These are phyloP conservation scores for Lagopus leucura DNA, from an alignment of 2,113 vertebrate species.

Conservation along the genomic window DNA sequence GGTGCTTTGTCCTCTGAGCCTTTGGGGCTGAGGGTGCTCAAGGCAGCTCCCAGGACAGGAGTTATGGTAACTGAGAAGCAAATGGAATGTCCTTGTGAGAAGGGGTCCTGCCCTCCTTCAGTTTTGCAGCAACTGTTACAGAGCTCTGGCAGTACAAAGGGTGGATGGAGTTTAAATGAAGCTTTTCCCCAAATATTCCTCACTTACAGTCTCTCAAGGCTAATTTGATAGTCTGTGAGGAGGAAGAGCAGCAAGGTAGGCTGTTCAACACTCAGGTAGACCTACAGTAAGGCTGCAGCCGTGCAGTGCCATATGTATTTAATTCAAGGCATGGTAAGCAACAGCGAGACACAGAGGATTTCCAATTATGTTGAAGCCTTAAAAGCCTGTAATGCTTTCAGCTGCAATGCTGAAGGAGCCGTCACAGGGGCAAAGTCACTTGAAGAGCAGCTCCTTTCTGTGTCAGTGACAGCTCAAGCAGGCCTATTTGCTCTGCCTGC, in stretches of 20 bases:
- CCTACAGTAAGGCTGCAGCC: neutral
- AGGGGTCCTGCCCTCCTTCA: neutral
- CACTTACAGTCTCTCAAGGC: neutral
- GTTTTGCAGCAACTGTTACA: neutral
- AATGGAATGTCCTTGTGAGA: neutral
- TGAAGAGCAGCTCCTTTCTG: neutral
- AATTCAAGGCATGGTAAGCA: neutral
- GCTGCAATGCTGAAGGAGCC: neutral
- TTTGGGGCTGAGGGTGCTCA: neutral
- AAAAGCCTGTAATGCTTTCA: conserved; percentile 6
- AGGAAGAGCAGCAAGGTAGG: neutral
- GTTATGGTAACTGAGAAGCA: neutral
- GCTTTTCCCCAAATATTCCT: neutral
- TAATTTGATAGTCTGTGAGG: neutral
- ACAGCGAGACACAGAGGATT: neutral
- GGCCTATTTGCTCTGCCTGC: neutral
- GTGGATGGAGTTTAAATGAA: neutral
- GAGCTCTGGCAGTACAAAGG: neutral
- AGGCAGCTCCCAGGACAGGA: neutral
- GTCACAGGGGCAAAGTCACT: neutral
- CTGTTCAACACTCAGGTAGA: neutral
- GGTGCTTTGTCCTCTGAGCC: neutral
- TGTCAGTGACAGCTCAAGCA: neutral
- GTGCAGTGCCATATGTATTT: rapidly evolving
- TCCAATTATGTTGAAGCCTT: neutral